These are phyloP conservation scores for Alligator mississippiensis DNA, from an alignment of 2,113 vertebrate genomes.

Conservation along the genomic window DNA sequence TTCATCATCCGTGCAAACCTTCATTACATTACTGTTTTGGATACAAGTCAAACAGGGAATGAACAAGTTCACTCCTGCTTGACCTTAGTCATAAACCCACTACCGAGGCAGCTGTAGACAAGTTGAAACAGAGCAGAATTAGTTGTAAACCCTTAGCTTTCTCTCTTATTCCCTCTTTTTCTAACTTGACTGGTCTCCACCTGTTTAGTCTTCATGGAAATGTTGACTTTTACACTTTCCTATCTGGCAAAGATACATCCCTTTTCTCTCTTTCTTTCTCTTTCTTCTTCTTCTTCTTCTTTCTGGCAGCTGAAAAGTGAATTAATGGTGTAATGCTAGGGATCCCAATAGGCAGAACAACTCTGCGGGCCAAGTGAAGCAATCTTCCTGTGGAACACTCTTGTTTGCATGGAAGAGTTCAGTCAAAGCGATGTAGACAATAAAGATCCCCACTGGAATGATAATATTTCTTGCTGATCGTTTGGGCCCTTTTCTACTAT, in stretches of 20 bases:
- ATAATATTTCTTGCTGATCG: not conserved
- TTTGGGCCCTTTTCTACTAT: not conserved
- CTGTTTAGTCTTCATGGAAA: slow-evolving; percentile 76
- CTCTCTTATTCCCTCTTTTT: not conserved
- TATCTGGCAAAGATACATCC: slow-evolving; percentile 63
- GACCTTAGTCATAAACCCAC: slow-evolving; percentile 46
- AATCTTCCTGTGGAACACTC: slow-evolving; percentile 21
- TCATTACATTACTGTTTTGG: slow-evolving; percentile 46
- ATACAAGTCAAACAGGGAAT: slow-evolving; percentile 47
- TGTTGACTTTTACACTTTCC: slow-evolving; percentile 71
- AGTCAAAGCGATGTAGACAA: not conserved
- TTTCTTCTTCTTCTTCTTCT: not conserved
- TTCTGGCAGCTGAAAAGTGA: slow-evolving; percentile 56
- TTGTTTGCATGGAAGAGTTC: slow-evolving; percentile 27
- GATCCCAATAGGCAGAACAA: slow-evolving; percentile 55
- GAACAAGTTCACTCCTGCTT: not conserved
- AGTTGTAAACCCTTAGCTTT: not conserved
- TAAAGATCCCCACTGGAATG: not conserved
- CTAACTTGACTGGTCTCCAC: slow-evolving; percentile 49
- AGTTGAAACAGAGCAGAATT: not conserved
- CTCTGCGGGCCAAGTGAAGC: slow-evolving; percentile 33
- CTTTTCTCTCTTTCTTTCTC: not conserved
- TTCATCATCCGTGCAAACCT: slow-evolving; percentile 31
- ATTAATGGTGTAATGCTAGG: slow-evolving; percentile 20
- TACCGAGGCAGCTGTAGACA: slow-evolving; percentile 49